Base-by-base conservation (phyloP, 1,140 invertebrate genomes). In the Drosophila parabipectinata region DNA sequence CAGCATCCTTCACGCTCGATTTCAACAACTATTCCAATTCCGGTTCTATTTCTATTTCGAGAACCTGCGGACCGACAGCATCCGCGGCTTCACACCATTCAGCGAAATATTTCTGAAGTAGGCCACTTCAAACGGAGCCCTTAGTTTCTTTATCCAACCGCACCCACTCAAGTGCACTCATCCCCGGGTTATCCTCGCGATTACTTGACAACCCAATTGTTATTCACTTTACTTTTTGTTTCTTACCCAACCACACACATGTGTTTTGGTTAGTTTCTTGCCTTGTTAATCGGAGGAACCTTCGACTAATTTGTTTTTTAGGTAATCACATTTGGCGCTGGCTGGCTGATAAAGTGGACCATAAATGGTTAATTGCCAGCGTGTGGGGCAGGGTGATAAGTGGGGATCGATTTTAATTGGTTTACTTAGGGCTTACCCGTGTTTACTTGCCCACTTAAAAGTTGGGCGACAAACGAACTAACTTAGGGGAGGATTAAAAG, bases 21-120 rank as follows among this genome's bases (percentile, higher is more conserved):
- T 28, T 26, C 48, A 18, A 44, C 3, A 15, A 18, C 41, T 44
- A 18, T 44, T 44, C 41, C 14, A 2, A 21, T 37, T 37, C 9
- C 10, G 34, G 15, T 44, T 44, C 14, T 44, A 44, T 44, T 44
- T 44, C 41, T 44, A 18, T 44, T 44, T 44, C 10, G 12, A n/a
- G 56, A 57, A 48, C 39, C 34, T 52, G 3, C 9, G 18, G 9
- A 24, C 44, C 44, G 15, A 45, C 12, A 14, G 28, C 28, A 44
- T 6, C 74, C 68, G 52, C 75, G 69, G 63, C 58, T 79, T 79
- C 59, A 37, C 77, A 79, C 71, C 51, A 34, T 47, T 12, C 37
- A 63, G 77, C 64, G 59, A 79, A 75, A 77, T 67, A 47, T 67
- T 71, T 82, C 75, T 78, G 61, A 79, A 73, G 69, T 73, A 59